phyloP scores from a whole-genome alignment of 2,888 invertebrate species.

The Subacronicta megacephala region DNA sequence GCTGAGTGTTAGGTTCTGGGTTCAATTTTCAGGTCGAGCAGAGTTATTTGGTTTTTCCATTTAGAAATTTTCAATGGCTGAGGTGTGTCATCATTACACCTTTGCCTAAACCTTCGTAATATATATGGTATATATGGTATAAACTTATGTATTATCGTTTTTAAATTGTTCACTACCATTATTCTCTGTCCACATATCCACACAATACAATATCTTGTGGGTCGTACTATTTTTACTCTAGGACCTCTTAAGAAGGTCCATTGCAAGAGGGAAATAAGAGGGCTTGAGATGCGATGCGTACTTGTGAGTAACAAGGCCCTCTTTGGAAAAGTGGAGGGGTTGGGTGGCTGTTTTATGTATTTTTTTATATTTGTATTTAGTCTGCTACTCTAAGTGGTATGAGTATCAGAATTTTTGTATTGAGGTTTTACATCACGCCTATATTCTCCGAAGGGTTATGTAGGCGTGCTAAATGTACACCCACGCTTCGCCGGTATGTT shows the following conservation, averaged over 20 bases:
- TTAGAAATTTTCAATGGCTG: no score
- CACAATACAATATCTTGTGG: background rate
- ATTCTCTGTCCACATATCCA: background rate
- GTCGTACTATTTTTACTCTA: conserved; percentile 12
- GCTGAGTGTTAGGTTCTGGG: no score
- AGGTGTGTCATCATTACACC: no score
- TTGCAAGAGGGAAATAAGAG: conserved; percentile 1
- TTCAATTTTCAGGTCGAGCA: no score
- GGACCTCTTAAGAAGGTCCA: conserved; percentile 1
- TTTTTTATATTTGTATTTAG: background rate
- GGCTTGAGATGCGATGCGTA: conserved; percentile 7
- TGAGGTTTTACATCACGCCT: no score
- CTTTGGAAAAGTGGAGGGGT: conserved; percentile 6
- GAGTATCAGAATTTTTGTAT: no score
- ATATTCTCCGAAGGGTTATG: no score
- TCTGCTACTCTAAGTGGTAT: background rate
- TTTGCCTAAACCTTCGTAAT: no score
- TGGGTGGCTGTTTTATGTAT: background rate
- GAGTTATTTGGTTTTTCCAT: no score
- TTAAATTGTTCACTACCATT: background rate
- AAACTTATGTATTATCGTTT: background rate
- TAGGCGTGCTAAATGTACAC: no score
- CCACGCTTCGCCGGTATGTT: no score
- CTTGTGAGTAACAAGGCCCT: conserved; percentile 21
- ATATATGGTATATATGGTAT: no score